Percentiles rank a stretch among this genome's conserved stretches.
phyloP scores from a whole-genome alignment of 2,797 vertebrate genomes.

The Neomorphus geoffroyi region DNA sequence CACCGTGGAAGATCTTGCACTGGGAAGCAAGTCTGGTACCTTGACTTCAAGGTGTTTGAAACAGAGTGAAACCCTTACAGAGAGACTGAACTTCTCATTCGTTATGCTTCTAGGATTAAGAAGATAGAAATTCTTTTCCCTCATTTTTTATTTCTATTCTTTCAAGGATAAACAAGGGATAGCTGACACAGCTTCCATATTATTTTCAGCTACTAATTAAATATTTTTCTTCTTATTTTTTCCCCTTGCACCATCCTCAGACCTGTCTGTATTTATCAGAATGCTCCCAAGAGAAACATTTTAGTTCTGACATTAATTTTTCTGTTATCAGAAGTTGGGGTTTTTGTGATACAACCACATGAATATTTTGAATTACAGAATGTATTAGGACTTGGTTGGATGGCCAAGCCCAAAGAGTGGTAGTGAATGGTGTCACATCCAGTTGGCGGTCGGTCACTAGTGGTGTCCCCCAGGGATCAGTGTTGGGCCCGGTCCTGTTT shows the following conservation, averaged over 20 bases:
- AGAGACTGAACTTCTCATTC: not conserved
- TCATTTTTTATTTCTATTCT: not conserved
- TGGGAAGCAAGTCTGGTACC: not conserved
- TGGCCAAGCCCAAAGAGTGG: too few relatives aligned
- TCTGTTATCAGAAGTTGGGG: fast-evolving
- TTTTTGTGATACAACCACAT: not conserved
- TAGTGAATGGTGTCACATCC: too few relatives aligned
- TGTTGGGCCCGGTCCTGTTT: too few relatives aligned
- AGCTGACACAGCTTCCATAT: not conserved
- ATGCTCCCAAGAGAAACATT: not conserved
- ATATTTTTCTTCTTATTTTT: not conserved
- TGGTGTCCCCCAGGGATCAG: too few relatives aligned
- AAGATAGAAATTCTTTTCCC: not conserved
- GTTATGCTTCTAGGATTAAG: not conserved
- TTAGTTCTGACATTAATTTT: not conserved
- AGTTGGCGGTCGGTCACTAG: too few relatives aligned
- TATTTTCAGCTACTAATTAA: not conserved
- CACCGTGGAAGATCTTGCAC: not conserved
- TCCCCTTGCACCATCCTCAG: not conserved
- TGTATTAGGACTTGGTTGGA: too few relatives aligned
- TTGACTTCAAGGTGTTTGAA: not conserved
- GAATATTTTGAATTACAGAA: not conserved
- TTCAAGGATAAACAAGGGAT: not conserved
- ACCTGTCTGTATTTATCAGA: not conserved
- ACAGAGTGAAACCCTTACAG: not conserved